Conservation (phyloP, 1,140 invertebrate species). For the Magallana ariakensis region DNA sequence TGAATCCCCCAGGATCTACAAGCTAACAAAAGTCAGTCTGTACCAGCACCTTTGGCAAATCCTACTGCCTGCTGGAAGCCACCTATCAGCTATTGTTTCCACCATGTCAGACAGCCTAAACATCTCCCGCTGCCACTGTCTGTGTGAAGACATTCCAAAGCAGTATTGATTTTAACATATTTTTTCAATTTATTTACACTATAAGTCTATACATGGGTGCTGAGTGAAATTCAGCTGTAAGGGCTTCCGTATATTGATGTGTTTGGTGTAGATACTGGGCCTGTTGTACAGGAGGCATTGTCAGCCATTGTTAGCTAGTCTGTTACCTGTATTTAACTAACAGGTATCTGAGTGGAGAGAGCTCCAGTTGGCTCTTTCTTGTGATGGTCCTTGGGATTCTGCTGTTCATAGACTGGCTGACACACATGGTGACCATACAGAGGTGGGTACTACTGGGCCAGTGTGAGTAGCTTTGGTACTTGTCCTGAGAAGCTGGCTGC, state of each 20-base stretch:
- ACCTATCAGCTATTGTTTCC: conserved; percentile 17
- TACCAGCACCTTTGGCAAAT: background rate
- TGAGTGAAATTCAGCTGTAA: conserved; percentile 29
- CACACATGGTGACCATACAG: background rate
- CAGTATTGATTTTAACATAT: conserved; percentile 39
- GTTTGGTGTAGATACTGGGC: conserved; percentile 27
- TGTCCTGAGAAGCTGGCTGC: background rate
- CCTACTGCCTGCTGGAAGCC: background rate
- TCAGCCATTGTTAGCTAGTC: conserved; percentile 26
- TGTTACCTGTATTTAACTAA: conserved; percentile 14
- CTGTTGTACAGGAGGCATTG: conserved; percentile 26
- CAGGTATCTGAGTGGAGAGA: conserved; percentile 1
- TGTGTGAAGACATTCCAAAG: conserved; percentile 36
- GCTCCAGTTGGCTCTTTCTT: background rate
- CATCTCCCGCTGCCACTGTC: conserved; percentile 4
- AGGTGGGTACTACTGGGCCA: background rate
- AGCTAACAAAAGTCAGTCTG: conserved; percentile 22
- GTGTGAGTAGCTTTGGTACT: background rate
- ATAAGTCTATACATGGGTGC: conserved; percentile 36
- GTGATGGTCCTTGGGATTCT: background rate
- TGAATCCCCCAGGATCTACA: conserved; percentile 9
- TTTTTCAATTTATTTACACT: conserved; percentile 39
- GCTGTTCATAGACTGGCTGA: background rate
- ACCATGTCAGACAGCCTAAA: conserved; percentile 27
- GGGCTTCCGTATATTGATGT: conserved; percentile 35